phyloP scores from a whole-genome alignment of 2,113 vertebrate genomes.

The Spheniscus mendiculus region DNA sequence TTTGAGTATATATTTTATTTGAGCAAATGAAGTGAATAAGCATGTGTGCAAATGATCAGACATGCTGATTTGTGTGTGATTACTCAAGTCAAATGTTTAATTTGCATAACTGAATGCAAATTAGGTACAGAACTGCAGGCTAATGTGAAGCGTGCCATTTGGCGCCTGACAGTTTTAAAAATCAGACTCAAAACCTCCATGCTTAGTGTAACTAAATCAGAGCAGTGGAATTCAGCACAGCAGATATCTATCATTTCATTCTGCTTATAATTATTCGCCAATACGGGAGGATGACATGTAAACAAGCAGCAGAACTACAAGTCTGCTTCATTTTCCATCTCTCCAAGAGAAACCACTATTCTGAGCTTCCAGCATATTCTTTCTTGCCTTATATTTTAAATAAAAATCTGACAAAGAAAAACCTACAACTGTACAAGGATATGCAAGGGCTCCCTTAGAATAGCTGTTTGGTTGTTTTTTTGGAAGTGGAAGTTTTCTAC shows the following conservation, averaged over 20 bases:
- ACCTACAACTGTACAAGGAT: not conserved
- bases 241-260: conserved; percentile 36
- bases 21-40: conserved; percentile 54
- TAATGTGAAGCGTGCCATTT: conserved; percentile 60
- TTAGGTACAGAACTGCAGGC: conserved; percentile 55
- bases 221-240: conserved; percentile 37
- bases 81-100: conserved; percentile 60
- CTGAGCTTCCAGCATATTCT: not conserved
- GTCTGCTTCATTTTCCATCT: not conserved
- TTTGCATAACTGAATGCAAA: conserved; percentile 68
- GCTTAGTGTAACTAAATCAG: conserved; percentile 43
- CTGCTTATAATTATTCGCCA: conserved; percentile 51
- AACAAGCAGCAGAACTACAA: conserved; percentile 29
- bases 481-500: conserved; percentile 41
- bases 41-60: conserved; percentile 61
- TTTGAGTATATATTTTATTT: conserved; percentile 19
- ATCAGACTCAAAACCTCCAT: conserved; percentile 31
- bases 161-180: conserved; percentile 60
- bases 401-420: not conserved
- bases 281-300: conserved; percentile 4
- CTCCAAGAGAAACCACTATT: not conserved
- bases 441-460: not conserved
- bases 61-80: conserved; percentile 61
- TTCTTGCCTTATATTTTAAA: not conserved
- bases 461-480: not conserved